A percentile compares a stretch with the other conserved stretches of the same genome.
Conservation (phyloP, 2,888 invertebrate genomes). For the Cheilosia soror region DNA sequence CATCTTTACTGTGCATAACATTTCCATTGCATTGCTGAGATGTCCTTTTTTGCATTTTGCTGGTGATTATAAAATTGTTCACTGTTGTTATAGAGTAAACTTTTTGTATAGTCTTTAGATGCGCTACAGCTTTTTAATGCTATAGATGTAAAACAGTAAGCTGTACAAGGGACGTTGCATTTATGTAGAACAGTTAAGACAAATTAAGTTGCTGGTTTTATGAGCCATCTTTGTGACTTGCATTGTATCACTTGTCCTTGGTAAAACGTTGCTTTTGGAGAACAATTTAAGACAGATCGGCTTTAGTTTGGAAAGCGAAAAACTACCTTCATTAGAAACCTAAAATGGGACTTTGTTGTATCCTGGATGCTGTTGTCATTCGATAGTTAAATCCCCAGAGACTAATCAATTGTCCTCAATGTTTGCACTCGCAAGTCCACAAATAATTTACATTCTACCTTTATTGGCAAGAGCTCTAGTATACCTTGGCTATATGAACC, state of each 20-base stretch:
- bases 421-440: not conserved
- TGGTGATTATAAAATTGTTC: not conserved
- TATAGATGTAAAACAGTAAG: not conserved
- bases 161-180: not conserved
- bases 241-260: not conserved
- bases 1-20: not conserved
- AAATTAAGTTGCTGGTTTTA: too few species aligned
- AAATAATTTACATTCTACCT: constrained; percentile 30
- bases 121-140: not conserved
- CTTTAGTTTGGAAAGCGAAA: too few species aligned
- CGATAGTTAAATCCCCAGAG: not conserved
- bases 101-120: not conserved
- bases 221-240: too few species aligned
- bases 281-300: not conserved
- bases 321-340: too few species aligned
- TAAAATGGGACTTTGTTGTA: too few species aligned
- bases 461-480: constrained; percentile 10
- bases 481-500: constrained; percentile 2
- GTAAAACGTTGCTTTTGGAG: not conserved
- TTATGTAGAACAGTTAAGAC: not conserved
- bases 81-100: not conserved
- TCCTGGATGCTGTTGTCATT: too few species aligned
- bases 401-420: not conserved
- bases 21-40: not conserved
- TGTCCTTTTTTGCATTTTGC: not conserved